Percentiles rank a stretch among this genome's conserved stretches.
These are phyloP conservation scores for Papilio gigon DNA, from an alignment of 2,888 invertebrate genomes.

Conservation along the genomic window DNA sequence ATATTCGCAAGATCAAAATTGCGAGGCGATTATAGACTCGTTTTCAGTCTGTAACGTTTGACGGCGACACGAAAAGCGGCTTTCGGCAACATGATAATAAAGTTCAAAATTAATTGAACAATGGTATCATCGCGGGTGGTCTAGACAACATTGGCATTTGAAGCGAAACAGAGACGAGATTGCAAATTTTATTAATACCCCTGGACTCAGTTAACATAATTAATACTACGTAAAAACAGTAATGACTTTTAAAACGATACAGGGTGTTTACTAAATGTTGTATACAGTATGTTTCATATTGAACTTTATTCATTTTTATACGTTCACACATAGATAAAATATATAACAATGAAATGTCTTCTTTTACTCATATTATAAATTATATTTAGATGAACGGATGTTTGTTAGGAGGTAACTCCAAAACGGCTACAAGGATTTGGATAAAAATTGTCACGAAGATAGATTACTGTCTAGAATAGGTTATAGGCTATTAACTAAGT, in stretches of 20 bases:
- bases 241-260: background rate
- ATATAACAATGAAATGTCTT: too few relatives aligned
- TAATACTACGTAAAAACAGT: slow-evolving; percentile 20
- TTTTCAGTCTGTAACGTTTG: slow-evolving; percentile 19
- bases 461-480: too few relatives aligned
- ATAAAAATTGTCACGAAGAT: too few relatives aligned
- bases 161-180: slow-evolving; percentile 69
- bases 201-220: slow-evolving; percentile 60
- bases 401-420: too few relatives aligned
- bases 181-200: slow-evolving; percentile 78
- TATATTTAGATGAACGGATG: too few relatives aligned
- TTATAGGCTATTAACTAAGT: too few relatives aligned
- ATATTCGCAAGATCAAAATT: slow-evolving; percentile 63
- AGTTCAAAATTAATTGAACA: slow-evolving; percentile 69
- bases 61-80: slow-evolving; percentile 40
- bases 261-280: background rate
- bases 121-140: slow-evolving; percentile 76
- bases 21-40: slow-evolving; percentile 64
- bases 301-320: too few relatives aligned
- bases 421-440: too few relatives aligned
- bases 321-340: too few relatives aligned
- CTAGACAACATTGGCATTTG: slow-evolving; percentile 71
- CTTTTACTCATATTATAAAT: too few relatives aligned
- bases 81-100: slow-evolving; percentile 70
- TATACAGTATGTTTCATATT: background rate